These are phyloP conservation scores for Cryptocephalus primarius DNA, from an alignment of 2,888 invertebrate species.

Conservation along the genomic window DNA sequence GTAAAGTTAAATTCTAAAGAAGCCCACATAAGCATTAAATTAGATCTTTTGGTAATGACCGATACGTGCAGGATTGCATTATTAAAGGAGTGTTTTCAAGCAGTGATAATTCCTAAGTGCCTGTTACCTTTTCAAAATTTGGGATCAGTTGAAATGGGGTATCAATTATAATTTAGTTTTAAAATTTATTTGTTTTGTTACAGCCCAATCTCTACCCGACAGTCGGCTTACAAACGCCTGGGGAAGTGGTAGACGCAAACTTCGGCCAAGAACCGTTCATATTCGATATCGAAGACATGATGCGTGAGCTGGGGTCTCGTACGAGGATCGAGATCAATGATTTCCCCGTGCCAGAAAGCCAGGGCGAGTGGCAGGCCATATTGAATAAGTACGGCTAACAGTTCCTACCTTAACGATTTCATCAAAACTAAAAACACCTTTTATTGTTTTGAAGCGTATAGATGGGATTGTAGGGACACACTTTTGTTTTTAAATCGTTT, in stretches of 20 bases:
- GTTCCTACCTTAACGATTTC: conserved; percentile 5
- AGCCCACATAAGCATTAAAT: too few species aligned
- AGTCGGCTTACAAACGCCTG: conserved; percentile 96
- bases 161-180: too few species aligned
- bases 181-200: conserved; percentile 20
- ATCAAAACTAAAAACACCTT: not conserved
- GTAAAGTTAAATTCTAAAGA: too few species aligned
- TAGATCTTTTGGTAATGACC: too few species aligned
- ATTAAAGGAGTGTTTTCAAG: too few species aligned
- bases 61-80: too few species aligned
- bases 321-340: conserved; percentile 76
- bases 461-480: too few species aligned
- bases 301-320: conserved; percentile 78
- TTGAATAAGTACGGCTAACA: conserved; percentile 67
- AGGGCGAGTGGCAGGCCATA: conserved; percentile 86
- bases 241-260: conserved; percentile 96
- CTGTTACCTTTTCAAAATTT: too few species aligned
- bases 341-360: conserved; percentile 75
- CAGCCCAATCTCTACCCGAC: conserved; percentile 95
- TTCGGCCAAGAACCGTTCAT: conserved; percentile 96
- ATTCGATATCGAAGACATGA: conserved; percentile 96
- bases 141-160: too few species aligned
- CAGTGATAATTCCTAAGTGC: too few species aligned
- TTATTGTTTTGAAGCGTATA: not conserved
- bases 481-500: not conserved